Evolutionary conservation across 2,113 vertebrate genomes (phyloP), one percentile per base, ranked within the genome.

Genomic region (Thalassoma bifasciatum): DNA sequence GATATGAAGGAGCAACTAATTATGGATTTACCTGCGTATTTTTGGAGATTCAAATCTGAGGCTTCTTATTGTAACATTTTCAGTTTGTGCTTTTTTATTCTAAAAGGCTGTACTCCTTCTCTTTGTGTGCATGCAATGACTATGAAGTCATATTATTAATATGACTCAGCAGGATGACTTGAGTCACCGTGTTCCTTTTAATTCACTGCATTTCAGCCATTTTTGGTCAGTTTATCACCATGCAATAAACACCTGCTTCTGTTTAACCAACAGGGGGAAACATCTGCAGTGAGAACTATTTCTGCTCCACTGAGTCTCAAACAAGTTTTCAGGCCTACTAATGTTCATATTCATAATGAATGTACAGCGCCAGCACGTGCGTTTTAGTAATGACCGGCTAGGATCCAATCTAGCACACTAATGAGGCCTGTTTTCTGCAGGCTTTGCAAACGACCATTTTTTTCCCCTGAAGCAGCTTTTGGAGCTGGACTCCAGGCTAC

Each of bases 161-260:
- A 61, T 89, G 87, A 89, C 83, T 88, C 89, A 91, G 86, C 87
- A 88, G 69, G 46, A 49, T 49, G 46, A 9, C 8, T 30, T 76
- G 72, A 85, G 72, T 66, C 72, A 70, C 26, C 52, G 37, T 77
- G 66, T 70, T 46, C 44, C 12, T 46, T 46, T 69, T 72, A 5
- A 34, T 38, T 19, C 57, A 69, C 30, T 56, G 40, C 62, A 2
- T 52, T 38, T 69, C 1, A 30, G 36, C 46, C 24, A 14, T 49
- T 54, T 21, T 10, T 34, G 4, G 14, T 40, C 52, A 21, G 11
- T 64, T 54, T 8, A 11, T 38, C 44, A 34, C 17, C 23, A 26
- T n/a, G 52, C n/a, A 9, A 44, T 21, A 5, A 30, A 44, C 49
- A 65, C 52, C 52, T 52, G 56, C 51, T 79, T 49, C 22, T 8